These are phyloP conservation scores for Frieseomelitta varia DNA, from an alignment of 1,140 invertebrate species.

Conservation along the genomic window DNA sequence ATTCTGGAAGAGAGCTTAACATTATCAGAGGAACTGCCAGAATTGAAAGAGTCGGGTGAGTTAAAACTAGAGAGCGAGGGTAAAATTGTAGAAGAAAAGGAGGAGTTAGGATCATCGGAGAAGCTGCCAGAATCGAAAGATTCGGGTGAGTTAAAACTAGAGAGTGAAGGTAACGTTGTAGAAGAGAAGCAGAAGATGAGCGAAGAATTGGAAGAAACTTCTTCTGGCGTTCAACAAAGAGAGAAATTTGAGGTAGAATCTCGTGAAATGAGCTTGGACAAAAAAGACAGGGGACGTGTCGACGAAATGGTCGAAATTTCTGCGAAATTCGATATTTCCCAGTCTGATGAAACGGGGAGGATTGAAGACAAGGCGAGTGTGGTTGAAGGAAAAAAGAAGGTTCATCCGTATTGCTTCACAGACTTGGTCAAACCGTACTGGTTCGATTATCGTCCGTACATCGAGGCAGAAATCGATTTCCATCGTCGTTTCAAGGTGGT, in stretches of 20 bases:
- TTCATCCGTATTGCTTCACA: slow-evolving; percentile 39
- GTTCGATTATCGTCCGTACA: slow-evolving; percentile 72
- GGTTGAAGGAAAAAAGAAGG: not conserved
- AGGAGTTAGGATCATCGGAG: not conserved
- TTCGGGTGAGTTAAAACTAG: not conserved
- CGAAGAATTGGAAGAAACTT: not conserved
- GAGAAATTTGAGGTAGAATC: not conserved
- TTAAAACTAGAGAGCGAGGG: not conserved
- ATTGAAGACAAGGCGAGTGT: not conserved
- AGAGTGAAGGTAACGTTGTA: not conserved
- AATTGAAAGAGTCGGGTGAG: not conserved
- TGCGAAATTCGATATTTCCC: not conserved
- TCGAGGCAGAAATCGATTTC: slow-evolving; percentile 73
- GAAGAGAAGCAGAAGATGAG: not conserved
- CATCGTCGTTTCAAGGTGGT: slow-evolving; percentile 71
- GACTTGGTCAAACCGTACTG: slow-evolving; percentile 75
- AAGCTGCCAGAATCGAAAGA: not conserved
- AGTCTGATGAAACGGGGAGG: not conserved
- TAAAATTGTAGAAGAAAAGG: not conserved
- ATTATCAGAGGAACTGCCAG: not conserved
- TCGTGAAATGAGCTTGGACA: not conserved
- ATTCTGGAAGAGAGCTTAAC: not conserved
- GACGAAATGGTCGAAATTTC: not conserved
- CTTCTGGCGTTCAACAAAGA: no score
- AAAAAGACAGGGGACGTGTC: not conserved